Conservation (phyloP, 1,140 invertebrate genomes). For the Ips nitidus region DNA sequence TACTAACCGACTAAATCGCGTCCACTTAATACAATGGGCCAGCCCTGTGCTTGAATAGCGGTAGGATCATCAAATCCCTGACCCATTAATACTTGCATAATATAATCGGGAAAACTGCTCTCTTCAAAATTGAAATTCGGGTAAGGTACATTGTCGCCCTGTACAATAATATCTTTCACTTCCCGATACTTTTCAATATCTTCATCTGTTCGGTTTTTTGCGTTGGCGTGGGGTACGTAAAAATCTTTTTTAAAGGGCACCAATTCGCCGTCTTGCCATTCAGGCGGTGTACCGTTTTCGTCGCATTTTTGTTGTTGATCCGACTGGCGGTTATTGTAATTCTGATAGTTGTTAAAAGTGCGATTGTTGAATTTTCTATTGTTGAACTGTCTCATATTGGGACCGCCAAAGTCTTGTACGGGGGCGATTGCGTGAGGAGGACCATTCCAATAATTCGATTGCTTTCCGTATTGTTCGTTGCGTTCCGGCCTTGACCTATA, state of each 20-base stretch:
- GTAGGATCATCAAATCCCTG: slow-evolving; percentile 76
- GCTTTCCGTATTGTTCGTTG: slow-evolving; percentile 61
- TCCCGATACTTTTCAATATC: slow-evolving; percentile 75
- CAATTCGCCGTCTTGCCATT: background rate
- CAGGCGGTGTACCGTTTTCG: background rate
- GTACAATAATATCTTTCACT: slow-evolving; percentile 83
- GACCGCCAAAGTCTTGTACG: slow-evolving; percentile 59
- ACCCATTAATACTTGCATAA: slow-evolving; percentile 78
- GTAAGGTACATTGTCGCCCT: slow-evolving; percentile 78
- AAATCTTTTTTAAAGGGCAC: slow-evolving; percentile 90
- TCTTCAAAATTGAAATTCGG: slow-evolving; percentile 89
- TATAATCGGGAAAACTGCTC: slow-evolving; percentile 82
- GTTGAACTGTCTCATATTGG: slow-evolving; percentile 61
- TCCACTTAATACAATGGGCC: slow-evolving; percentile 91
- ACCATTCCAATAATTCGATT: slow-evolving; percentile 54
- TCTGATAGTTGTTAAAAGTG: slow-evolving; percentile 29
- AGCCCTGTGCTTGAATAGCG: slow-evolving; percentile 74
- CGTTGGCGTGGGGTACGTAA: slow-evolving; percentile 81
- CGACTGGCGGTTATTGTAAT: slow-evolving; percentile 31
- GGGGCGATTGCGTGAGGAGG: slow-evolving; percentile 53
- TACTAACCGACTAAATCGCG: slow-evolving; percentile 72
- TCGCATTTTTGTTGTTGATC: slow-evolving; percentile 55
- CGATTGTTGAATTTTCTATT: slow-evolving; percentile 51
- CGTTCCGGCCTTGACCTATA: slow-evolving; percentile 61
- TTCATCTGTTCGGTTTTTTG: slow-evolving; percentile 67